Evolutionary conservation across 2,888 invertebrate species (phyloP).

Genomic region (Metacarcinus magister): DNA sequence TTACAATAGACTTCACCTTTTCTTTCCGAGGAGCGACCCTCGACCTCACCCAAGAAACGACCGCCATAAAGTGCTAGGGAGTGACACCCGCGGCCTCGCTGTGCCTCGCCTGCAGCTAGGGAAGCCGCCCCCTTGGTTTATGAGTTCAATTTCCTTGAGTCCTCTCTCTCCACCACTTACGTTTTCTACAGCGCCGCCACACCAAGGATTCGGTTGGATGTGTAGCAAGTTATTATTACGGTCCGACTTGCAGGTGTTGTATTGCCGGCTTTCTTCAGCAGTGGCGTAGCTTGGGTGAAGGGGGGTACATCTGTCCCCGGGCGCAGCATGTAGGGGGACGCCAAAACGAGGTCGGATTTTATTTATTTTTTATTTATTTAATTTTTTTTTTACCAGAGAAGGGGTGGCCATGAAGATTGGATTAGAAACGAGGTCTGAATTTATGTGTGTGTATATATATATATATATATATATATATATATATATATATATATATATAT

Average conservation of each 20-base stretch:
- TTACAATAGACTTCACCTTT: conserved; percentile 47
- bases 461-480: no score
- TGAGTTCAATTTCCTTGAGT: conserved; percentile 65
- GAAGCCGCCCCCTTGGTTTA: conserved; percentile 63
- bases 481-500: no score
- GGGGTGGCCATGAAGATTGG: no score
- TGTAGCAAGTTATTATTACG: background rate
- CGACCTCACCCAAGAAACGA: conserved; percentile 56
- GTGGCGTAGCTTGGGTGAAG: background rate
- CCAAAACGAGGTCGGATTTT: no score
- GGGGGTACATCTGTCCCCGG: no score
- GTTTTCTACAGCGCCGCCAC: conserved; percentile 57
- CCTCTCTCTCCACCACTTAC: conserved; percentile 58
- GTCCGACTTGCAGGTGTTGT: background rate
- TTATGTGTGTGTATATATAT: no score
- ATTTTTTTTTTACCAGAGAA: no score
- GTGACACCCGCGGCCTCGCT: conserved; percentile 34
- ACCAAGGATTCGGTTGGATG: background rate
- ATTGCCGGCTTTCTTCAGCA: background rate
- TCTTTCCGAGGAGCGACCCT: background rate
- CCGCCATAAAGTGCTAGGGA: conserved; percentile 56
- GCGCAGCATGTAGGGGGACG: no score
- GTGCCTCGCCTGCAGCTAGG: conserved; percentile 29
- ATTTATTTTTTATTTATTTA: no score
- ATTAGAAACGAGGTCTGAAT: no score